A percentile compares a stretch with the other conserved stretches of the same genome.
These are phyloP conservation scores for Cryptus viduatorius DNA, from an alignment of 2,888 invertebrate genomes.

Conservation along the genomic window DNA sequence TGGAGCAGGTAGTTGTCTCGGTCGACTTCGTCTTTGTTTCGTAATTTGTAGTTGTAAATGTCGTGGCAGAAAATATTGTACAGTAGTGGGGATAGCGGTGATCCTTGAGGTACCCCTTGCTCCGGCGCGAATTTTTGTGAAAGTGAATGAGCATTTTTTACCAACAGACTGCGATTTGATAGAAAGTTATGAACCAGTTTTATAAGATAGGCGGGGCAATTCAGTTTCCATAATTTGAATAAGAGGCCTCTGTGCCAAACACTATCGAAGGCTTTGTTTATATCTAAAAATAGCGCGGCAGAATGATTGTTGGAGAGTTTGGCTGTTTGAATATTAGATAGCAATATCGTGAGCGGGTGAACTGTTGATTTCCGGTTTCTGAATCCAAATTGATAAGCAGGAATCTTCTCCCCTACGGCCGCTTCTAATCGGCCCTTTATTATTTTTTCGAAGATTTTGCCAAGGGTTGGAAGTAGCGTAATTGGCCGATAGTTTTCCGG, in stretches of 20 bases:
- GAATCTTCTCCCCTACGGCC: background rate
- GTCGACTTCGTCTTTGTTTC: background rate
- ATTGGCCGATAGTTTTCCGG: slow-evolving; percentile 26
- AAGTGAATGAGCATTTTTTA: background rate
- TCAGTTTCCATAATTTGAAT: slow-evolving; percentile 50
- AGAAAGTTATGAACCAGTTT: slow-evolving; percentile 14
- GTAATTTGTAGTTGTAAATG: slow-evolving; percentile 34
- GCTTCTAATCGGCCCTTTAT: slow-evolving; percentile 25
- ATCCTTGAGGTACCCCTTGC: slow-evolving; percentile 45
- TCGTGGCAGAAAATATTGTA: slow-evolving; percentile 57
- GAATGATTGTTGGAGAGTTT: slow-evolving; percentile 49
- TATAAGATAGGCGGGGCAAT: slow-evolving; percentile 27
- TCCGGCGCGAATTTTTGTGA: slow-evolving; percentile 2
- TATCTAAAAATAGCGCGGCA: slow-evolving; percentile 69
- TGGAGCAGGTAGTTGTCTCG: slow-evolving; percentile 33
- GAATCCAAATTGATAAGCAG: too few species aligned
- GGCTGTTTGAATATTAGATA: slow-evolving; percentile 39
- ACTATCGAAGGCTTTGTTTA: slow-evolving; percentile 73
- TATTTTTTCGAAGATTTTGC: slow-evolving; percentile 46
- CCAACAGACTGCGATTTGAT: background rate
- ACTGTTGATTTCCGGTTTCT: slow-evolving; percentile 19
- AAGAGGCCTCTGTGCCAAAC: too few species aligned
- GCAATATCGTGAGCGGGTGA: slow-evolving; percentile 35
- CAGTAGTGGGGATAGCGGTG: slow-evolving; percentile 46
- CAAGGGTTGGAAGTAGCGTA: slow-evolving; percentile 10